Evolutionary conservation across 2,113 vertebrate genomes (phyloP), one percentile per base, ranked within the genome.

Genomic region (Leptosomus discolor): DNA sequence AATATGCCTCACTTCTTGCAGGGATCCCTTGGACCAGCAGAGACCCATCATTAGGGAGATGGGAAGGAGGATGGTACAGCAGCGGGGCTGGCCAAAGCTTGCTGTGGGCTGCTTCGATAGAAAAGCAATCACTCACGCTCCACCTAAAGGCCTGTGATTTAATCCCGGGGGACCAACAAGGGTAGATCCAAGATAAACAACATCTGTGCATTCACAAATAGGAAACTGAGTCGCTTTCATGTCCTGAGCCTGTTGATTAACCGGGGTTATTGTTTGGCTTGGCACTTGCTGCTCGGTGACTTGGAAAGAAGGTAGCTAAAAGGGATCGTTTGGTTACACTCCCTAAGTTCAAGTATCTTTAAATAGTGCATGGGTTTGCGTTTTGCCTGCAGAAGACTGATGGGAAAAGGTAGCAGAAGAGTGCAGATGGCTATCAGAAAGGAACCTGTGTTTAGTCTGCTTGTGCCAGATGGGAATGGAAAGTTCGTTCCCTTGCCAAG

Each of bases 191-290:
- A 97, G 94, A 97, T 96, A 97, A 97, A 97, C 97, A 97, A 97
- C 97, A 97, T 97, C 97, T 97, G 96, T 93, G 96, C 93, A 95
- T 95, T 97, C 96, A 92, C 97, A 98, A 97, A 98, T 98, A 98
- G 97, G 97, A 97, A 96, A 91, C 92, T 32, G 94, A 96, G 90
- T 53, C 71, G 67, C 90, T 98, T 97, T 98, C 96, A 89, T 94
- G 91, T 96, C 80, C 95, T 36, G 45, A 96, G 94, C 87, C 84
- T 88, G 91, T 96, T 94, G 94, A 94, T 95, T 92, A 94, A 73
- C 94, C 9, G 2, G 82, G 84, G 76, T 83, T 97, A 82, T 90
- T 91, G 79, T 90, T 79, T 92, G 86, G 56, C 90, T 97, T 94
- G 93, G 82, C 83, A 1, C 48, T 87, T 13, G 1, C 84, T 17